Conservation (phyloP, 2,888 invertebrate genomes). For the Podabrus alpinus region DNA sequence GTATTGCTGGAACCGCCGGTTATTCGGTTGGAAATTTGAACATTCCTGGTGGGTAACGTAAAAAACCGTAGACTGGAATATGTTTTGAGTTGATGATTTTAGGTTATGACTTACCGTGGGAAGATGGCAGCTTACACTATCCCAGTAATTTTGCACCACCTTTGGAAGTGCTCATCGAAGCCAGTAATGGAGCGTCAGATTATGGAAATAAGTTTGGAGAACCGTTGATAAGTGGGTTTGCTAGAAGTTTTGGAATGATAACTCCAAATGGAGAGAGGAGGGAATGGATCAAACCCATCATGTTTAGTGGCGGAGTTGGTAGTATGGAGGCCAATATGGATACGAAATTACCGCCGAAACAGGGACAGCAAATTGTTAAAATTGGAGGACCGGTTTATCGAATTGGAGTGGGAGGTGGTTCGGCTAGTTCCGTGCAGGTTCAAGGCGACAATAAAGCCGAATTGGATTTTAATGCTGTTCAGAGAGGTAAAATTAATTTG, state of each 20-base stretch:
- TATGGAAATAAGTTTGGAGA: slow-evolving; percentile 99
- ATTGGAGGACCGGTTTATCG: slow-evolving; percentile 97
- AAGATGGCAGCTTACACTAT: slow-evolving; percentile 73
- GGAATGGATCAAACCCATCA: slow-evolving; percentile 97
- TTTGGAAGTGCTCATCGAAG: slow-evolving; percentile 88
- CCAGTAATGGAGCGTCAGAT: slow-evolving; percentile 97
- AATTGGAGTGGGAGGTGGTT: slow-evolving; percentile 98
- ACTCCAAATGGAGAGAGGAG: slow-evolving; percentile 66
- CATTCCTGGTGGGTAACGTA: slow-evolving; percentile 71
- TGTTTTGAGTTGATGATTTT: slow-evolving; percentile 8
- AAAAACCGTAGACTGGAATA: neutral
- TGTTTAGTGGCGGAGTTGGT: slow-evolving; percentile 97
- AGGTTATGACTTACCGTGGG: slow-evolving; percentile 90
- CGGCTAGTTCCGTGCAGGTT: slow-evolving; percentile 93
- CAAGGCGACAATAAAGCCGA: slow-evolving; percentile 87
- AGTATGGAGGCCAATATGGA: slow-evolving; percentile 84
- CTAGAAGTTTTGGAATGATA: slow-evolving; percentile 83
- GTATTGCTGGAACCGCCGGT: slow-evolving; percentile 94
- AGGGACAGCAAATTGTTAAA: slow-evolving; percentile 91
- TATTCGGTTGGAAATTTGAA: slow-evolving; percentile 93
- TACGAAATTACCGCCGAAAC: slow-evolving; percentile 73
- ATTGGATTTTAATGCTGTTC: slow-evolving; percentile 95
- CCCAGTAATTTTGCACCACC: slow-evolving; percentile 90
- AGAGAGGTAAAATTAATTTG: slow-evolving; percentile 62
- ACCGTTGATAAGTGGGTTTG: slow-evolving; percentile 89